These are phyloP conservation scores for Drosophila nigrodunni DNA, from an alignment of 1,140 invertebrate species.

Conservation along the genomic window DNA sequence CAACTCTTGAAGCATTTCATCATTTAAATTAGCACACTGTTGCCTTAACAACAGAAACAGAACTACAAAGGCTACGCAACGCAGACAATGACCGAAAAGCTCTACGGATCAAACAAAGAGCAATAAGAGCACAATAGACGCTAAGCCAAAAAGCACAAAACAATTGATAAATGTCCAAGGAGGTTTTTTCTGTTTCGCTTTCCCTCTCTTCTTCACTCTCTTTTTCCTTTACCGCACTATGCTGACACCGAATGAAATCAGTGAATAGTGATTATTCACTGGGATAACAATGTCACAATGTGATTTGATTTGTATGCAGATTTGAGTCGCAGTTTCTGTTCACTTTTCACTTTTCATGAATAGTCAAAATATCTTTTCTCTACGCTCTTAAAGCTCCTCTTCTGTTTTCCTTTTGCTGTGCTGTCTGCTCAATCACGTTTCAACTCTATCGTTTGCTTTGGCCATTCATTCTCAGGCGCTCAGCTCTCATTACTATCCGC, in stretches of 20 bases:
- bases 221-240: conserved; percentile 4
- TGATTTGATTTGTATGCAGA: conserved; percentile 61
- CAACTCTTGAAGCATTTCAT: conserved; percentile 60
- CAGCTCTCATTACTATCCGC: conserved; percentile 82
- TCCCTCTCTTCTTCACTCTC: not conserved
- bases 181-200: conserved; percentile 22
- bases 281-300: conserved; percentile 66
- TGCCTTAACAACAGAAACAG: conserved; percentile 56
- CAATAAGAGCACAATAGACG: conserved; percentile 57
- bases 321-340: conserved; percentile 5
- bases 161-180: conserved; percentile 75
- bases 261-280: conserved; percentile 64
- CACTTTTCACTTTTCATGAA: conserved; percentile 9
- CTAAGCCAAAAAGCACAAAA: conserved; percentile 52
- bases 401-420: conserved; percentile 28
- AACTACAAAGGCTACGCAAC: conserved; percentile 23
- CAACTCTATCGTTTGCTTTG: conserved; percentile 16
- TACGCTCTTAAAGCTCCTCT: conserved; percentile 8
- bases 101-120: conserved; percentile 41
- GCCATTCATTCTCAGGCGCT: conserved; percentile 22
- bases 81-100: conserved; percentile 68
- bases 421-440: conserved; percentile 39
- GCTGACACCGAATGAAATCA: conserved; percentile 54
- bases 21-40: conserved; percentile 76
- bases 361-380: not conserved